A percentile compares a stretch with the other conserved stretches of the same genome.
phyloP scores from a whole-genome alignment of 2,113 vertebrate species.

The Balaenoptera acutorostrata region DNA sequence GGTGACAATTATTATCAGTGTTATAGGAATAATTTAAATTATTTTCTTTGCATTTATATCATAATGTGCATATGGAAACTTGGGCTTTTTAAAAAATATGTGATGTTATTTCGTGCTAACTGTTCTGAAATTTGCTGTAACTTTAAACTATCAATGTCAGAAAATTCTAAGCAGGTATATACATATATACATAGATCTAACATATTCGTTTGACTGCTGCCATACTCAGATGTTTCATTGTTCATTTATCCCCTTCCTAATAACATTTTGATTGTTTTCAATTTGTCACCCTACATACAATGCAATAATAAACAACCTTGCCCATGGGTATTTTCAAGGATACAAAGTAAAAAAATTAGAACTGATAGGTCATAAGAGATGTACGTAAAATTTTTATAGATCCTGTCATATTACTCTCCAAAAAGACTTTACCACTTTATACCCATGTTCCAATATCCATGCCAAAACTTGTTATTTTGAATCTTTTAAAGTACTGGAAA shows the following conservation, averaged over 20 bases:
- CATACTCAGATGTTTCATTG: background rate
- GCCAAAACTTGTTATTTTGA: background rate
- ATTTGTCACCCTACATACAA: background rate
- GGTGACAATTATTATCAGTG: background rate
- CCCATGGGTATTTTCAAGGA: background rate
- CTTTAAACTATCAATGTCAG: background rate
- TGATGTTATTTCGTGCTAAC: background rate
- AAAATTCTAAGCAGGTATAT: background rate
- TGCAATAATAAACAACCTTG: background rate
- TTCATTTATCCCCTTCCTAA: background rate
- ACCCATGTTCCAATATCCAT: background rate
- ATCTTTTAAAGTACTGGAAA: background rate
- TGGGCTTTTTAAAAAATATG: background rate
- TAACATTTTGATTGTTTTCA: background rate
- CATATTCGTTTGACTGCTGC: background rate
- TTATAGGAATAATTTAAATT: background rate
- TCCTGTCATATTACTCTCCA: background rate
- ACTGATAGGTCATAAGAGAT: background rate
- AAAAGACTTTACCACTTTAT: background rate
- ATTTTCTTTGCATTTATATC: background rate
- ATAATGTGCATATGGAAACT: background rate
- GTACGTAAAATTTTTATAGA: background rate
- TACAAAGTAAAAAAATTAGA: background rate
- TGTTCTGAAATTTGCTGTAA: background rate
- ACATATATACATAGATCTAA: background rate